phyloP scores from a whole-genome alignment of 2,888 invertebrate species.

The Nephrotoma guestfalica region DNA sequence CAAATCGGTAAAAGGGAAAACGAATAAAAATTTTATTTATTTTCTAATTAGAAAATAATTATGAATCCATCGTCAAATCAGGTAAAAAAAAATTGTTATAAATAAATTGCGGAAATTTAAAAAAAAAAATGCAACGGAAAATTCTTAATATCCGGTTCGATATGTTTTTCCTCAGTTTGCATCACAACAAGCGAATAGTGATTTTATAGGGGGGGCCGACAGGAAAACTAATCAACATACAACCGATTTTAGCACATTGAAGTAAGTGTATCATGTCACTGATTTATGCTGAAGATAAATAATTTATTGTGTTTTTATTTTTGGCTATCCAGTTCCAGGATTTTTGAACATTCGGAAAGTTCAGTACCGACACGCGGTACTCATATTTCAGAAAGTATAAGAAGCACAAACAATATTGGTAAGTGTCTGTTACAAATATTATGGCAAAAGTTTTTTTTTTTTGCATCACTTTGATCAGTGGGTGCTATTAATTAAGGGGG shows the following conservation, averaged over 20 bases:
- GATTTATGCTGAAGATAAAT: neutral
- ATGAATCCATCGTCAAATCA: neutral
- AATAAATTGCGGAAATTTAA: neutral
- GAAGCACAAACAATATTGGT: neutral
- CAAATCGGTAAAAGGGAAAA: neutral
- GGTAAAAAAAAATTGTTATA: neutral
- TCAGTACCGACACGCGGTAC: neutral
- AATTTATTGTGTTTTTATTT: neutral
- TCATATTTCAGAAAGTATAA: neutral
- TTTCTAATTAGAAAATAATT: neutral
- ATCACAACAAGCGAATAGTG: neutral
- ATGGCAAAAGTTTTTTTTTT: no score
- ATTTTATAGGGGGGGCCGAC: neutral
- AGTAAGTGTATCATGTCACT: neutral
- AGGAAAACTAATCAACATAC: neutral
- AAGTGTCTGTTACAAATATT: neutral
- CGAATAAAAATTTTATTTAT: neutral
- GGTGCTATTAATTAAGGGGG: no score
- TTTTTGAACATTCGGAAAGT: neutral
- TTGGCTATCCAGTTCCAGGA: neutral
- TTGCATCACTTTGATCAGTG: no score
- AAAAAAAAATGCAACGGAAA: neutral
- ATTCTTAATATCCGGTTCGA: neutral
- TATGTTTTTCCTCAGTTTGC: neutral
- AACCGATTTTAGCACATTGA: neutral